Evolutionary conservation across 37 sponge, comb jelly and placozoan genomes (phyloP), one percentile per base, ranked within the genome.

Genomic region (Eunapius fragilis): DNA sequence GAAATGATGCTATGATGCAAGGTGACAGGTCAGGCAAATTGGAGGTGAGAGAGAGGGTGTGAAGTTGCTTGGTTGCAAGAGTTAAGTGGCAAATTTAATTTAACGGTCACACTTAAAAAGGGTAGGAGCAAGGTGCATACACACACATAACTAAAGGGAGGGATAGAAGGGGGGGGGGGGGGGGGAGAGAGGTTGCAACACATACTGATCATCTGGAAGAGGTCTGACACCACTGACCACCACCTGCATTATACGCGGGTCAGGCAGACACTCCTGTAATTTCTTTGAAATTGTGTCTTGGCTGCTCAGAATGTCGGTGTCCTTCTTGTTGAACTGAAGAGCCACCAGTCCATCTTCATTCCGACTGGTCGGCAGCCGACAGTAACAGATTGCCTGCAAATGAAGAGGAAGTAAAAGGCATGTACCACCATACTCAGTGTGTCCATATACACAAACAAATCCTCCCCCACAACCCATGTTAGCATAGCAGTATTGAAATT

Each of bases 271-370:
- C 2, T 77, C 67, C 26, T 85, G 84, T 19, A 96, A 72, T 6
- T 69, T 67, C 27, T 75, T 91, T 13, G 73, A 10, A 31, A 93
- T 41, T 14, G 78, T 28, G 25, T 85, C 84, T 74, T 91, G 87
- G 50, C 82, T 49, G 3, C 71, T 30, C 13, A 80, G n/a, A 50
- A 93, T 75, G 6, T 88, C 81, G 22, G 81, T 25, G 41, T 86
- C 87, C 31, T 78, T 31, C 79, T 89, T 96, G 31, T 84, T 89
- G 67, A 98, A 80, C 50, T 87, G 82, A 14, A 98, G 83, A 19
- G 83, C 90, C 33, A 98, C 92, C 28, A 98, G 72, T 2, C 98
- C 98, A 79, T 98, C 97, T 41, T 93, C 92, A 87, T 98, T 95
- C 36, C 80, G 84, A 31, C 69, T 37, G 25, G 82, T 81, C 0